Evolutionary conservation across 2,113 vertebrate genomes (phyloP).

Genomic region (Glaucomys volans): DNA sequence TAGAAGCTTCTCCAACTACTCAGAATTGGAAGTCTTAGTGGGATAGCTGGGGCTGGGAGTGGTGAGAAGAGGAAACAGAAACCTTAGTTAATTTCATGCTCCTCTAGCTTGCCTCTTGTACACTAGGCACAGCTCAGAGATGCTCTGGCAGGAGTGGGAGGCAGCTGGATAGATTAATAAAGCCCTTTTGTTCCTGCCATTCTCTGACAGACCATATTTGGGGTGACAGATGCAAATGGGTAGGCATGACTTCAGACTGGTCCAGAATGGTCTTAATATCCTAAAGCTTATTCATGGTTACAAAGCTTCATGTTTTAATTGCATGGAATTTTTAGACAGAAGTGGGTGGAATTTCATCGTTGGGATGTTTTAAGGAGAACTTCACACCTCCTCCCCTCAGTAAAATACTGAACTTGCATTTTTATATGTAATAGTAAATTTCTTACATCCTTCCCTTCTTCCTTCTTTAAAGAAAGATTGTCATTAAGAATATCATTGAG

Average conservation of each 20-base stretch:
- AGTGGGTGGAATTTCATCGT: background rate
- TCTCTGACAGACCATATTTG: slow-evolving; percentile 38
- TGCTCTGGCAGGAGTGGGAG: slow-evolving; percentile 45
- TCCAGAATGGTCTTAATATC: slow-evolving; percentile 10
- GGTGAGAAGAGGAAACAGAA: background rate
- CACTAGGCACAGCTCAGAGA: slow-evolving; percentile 4
- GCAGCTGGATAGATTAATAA: slow-evolving; percentile 74
- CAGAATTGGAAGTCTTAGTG: background rate
- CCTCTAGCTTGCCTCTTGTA: slow-evolving; percentile 20
- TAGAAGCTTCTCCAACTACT: background rate
- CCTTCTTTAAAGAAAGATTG: background rate
- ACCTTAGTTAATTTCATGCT: slow-evolving; percentile 51
- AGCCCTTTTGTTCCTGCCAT: slow-evolving; percentile 62
- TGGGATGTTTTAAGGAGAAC: background rate
- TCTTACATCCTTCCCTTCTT: background rate
- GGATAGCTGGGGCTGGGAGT: background rate
- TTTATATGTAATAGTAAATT: slow-evolving; percentile 1
- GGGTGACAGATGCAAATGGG: slow-evolving; percentile 62
- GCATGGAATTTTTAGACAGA: slow-evolving; percentile 35
- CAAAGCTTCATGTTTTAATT: slow-evolving; percentile 35
- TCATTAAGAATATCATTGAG: background rate
- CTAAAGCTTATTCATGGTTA: background rate
- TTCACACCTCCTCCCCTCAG: background rate
- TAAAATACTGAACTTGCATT: slow-evolving; percentile 34
- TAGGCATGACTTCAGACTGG: slow-evolving; percentile 40